Evolutionary conservation across 2,113 vertebrate genomes (phyloP), one percentile per base, ranked within the genome.

Genomic region (Irena cyanogastra): DNA sequence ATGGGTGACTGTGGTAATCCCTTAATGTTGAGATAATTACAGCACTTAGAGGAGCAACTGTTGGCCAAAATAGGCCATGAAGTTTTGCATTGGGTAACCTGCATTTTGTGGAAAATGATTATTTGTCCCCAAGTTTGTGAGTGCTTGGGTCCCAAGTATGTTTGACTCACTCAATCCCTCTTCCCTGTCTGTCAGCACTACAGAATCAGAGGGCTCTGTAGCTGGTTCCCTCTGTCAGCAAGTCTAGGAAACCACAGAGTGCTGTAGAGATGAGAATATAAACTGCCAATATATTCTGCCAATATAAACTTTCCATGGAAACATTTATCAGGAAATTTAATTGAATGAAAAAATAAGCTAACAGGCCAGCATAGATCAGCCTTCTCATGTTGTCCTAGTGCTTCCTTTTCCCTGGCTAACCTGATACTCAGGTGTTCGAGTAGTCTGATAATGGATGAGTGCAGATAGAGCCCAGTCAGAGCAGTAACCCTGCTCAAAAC

Each of bases 131-230:
- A 27, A 61, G n/a, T 47, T 13, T 26, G 1, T 0, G 65, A 35
- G 41, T 11, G 35, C n/a, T 23, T 26, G 53, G 64, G 31, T 65
- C 39, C 22, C 9, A 24, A 2, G 7, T 24, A 7, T 1, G 0
- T 26, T 64, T 60, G 27, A 2, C 28, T 33, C 27, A 3, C 28
- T 61, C 54, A 9, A 0, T 66, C 37, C 3, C 5, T 44, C 8
- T 28, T 11, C 30, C 44, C 20, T 3, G 5, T 33, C 13, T 42
- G 14, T 31, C 44, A 10, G 4, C 70, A 16, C 20, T 11, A 6
- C 7, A 27, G 41, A 52, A 37, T 11, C 9, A 16, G 28, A 19
- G 30, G 45, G 31, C 50, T 66, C 41, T 30, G 18, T 13, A 18
- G 41, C 61, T 47, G 49, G 19, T 76, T 44, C 15, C 14, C 81